A percentile compares a stretch with the other conserved stretches of the same genome.
Conservation (phyloP, 2,797 vertebrate genomes). For the Glyptemys insculpta region DNA sequence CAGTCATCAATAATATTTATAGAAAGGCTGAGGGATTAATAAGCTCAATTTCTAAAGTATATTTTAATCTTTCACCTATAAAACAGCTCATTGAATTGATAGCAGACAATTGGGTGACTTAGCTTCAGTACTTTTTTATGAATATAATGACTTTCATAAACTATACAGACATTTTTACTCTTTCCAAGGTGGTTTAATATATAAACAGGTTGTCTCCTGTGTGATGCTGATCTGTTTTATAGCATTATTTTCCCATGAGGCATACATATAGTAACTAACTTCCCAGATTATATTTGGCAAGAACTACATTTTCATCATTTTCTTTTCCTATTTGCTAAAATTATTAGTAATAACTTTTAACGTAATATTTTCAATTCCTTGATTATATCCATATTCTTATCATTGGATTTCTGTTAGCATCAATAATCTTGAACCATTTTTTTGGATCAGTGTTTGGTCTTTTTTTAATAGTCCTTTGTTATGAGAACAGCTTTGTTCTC, state of each 20-base stretch:
- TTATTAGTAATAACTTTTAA: background rate
- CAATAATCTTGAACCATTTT: background rate
- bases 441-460: background rate
- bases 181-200: background rate
- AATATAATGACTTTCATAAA: background rate
- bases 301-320: background rate
- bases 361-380: background rate
- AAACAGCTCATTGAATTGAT: background rate
- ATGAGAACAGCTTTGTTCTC: background rate
- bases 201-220: background rate
- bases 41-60: background rate
- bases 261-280: background rate
- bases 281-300: background rate
- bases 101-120: accelerated
- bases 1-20: background rate
- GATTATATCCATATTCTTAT: background rate
- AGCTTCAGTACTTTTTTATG: background rate
- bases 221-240: background rate
- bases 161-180: background rate
- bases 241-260: background rate
- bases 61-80: background rate
- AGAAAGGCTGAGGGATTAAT: background rate
- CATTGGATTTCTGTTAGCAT: background rate
- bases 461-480: slow-evolving; percentile 26
- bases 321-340: background rate